phyloP scores from a whole-genome alignment of 2,797 vertebrate species.

The Cossypha niveicapilla region DNA sequence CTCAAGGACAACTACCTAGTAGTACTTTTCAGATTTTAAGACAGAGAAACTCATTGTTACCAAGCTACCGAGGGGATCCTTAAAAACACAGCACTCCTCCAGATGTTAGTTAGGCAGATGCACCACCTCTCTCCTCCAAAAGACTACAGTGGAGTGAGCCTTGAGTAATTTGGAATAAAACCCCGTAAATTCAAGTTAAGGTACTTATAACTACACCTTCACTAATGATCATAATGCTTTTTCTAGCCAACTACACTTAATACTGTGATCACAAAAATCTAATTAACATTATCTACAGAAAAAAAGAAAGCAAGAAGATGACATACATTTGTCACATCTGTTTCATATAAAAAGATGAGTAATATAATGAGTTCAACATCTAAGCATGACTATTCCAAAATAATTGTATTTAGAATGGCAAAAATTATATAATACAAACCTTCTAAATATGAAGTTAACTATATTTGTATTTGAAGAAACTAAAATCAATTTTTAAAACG shows the following conservation, averaged over 20 bases:
- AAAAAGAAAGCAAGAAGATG: neutral
- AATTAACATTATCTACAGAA: neutral
- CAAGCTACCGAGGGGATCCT: fast-evolving
- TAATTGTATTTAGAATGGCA: neutral
- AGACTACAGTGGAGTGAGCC: neutral
- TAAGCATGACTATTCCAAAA: neutral
- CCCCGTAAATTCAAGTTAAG: neutral
- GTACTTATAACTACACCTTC: neutral
- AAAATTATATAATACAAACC: neutral
- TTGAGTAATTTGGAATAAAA: neutral
- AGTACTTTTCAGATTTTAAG: neutral
- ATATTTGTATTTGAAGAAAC: neutral
- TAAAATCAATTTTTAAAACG: neutral
- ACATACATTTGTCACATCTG: neutral
- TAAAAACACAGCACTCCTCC: neutral
- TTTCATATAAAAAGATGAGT: neutral
- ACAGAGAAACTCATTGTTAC: neutral
- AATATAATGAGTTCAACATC: neutral
- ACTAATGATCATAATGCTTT: neutral
- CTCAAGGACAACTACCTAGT: neutral
- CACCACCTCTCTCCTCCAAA: neutral
- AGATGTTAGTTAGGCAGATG: neutral
- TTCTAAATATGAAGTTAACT: neutral
- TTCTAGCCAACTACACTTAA: neutral
- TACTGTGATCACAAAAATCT: neutral